Base-by-base conservation (phyloP, 2,113 vertebrate genomes). In the Pseudonaja textilis region DNA sequence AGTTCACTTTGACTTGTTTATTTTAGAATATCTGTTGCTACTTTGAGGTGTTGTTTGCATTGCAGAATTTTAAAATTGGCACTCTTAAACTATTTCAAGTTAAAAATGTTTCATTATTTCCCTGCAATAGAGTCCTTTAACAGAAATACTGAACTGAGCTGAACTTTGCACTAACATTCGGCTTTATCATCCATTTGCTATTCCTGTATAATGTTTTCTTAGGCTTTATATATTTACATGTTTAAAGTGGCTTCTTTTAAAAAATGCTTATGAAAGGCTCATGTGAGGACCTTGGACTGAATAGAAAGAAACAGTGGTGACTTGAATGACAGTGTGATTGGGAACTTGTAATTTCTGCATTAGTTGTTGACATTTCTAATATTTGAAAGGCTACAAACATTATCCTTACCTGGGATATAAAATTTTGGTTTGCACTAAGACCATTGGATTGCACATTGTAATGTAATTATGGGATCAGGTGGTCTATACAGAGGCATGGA, bases 381-480 rank as follows among this genome's bases (percentile, higher is more conserved):
- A 91, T 92, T 97, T 97, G 96, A 95, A 85, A 92, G 95, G 97
- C 95, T 95, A 90, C 42, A 88, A 94, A 95, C 94, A 94, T 93
- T 95, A 95, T 97, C 93, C 96, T 97, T 97, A 96, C 95, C 96
- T 97, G 97, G 92, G 95, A 94, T 96, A 95, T 81, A 96, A 96
- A 95, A 94, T 96, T 96, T 97, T 97, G 96, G 95, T 97, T 97
- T 98, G 97, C 98, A 98, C 97, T 98, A 98, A 96, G 97, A 98
- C 97, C 97, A 98, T 96, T 98, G 97, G 96, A 97, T 97, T 98
- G 98, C 98, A 98, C 98, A 98, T 97, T 98, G 97, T 98, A 97
- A 97, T 96, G 96, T 97, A 97, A 96, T 98, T 96, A 96, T 95
- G 96, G 94, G 97, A 96, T 96, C 95, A 95, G 90, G 93, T 97